Percentiles rank a stretch among this genome's conserved stretches.
phyloP scores from a whole-genome alignment of 2,888 invertebrate species.

The Beris morrisii region DNA sequence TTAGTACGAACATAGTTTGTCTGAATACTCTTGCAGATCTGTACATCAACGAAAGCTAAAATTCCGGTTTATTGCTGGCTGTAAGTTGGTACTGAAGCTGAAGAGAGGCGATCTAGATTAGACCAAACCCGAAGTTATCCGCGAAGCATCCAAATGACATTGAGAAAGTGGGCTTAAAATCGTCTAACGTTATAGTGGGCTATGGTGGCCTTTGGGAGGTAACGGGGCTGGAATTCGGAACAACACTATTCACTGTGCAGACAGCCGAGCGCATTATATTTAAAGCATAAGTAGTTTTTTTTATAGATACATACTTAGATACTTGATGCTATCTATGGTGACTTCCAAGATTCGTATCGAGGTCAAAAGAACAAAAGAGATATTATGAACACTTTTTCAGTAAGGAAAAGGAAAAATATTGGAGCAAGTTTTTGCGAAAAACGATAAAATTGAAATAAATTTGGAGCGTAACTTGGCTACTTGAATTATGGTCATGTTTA shows the following conservation, averaged over 20 bases:
- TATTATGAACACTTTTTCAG: too few species aligned
- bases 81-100: conserved; percentile 3
- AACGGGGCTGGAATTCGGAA: conserved; percentile 24
- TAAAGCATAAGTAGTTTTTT: too few species aligned
- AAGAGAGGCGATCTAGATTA: conserved; percentile 25
- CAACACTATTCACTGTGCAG: not conserved
- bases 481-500: too few species aligned
- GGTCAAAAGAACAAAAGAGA: conserved; percentile 24
- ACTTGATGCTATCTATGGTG: too few species aligned
- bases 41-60: conserved; percentile 30
- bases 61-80: conserved; percentile 27
- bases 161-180: conserved; percentile 28
- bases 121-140: conserved; percentile 6
- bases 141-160: too few species aligned
- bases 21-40: not conserved
- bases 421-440: not conserved
- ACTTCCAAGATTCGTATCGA: conserved; percentile 7
- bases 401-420: not conserved
- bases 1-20: too few species aligned
- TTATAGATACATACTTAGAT: not conserved
- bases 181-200: conserved; percentile 2
- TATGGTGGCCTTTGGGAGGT: conserved; percentile 28
- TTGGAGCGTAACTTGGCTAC: too few species aligned
- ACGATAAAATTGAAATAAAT: not conserved
- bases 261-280: conserved; percentile 4